Conservation (phyloP, 2,113 vertebrate genomes). For the Onychostruthus taczanowskii region DNA sequence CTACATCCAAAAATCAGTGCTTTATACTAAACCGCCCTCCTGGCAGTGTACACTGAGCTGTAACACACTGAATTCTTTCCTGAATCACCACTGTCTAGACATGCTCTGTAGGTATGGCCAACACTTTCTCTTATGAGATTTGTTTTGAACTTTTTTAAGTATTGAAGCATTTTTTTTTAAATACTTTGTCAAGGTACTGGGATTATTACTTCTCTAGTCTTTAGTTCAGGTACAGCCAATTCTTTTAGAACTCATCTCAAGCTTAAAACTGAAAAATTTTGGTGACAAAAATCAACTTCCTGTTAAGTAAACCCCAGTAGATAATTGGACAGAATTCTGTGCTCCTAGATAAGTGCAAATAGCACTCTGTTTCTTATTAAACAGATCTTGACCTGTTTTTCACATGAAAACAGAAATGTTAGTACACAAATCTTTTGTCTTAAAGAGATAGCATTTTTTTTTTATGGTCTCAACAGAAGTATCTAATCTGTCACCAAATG, state of each 20-base stretch:
- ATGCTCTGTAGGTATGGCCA: background rate
- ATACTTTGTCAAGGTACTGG: background rate
- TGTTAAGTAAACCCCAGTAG: background rate
- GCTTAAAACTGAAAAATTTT: background rate
- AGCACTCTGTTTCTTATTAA: background rate
- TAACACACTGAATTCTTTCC: background rate
- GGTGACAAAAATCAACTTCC: background rate
- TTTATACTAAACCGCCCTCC: background rate
- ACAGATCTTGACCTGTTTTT: background rate
- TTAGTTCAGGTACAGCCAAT: background rate
- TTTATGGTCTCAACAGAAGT: background rate
- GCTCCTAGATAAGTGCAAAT: background rate
- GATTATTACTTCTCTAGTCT: background rate
- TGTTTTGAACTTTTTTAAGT: background rate
- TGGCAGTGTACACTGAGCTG: background rate
- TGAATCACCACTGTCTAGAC: background rate
- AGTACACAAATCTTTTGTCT: background rate
- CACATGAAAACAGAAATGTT: background rate
- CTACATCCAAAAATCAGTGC: background rate
- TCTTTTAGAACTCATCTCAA: background rate
- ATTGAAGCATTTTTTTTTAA: background rate
- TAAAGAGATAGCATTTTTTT: background rate
- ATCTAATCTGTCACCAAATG: background rate
- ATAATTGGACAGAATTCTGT: background rate
- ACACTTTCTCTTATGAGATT: background rate